Percentiles rank a stretch among this genome's conserved stretches.
Evolutionary conservation across 2,113 vertebrate genomes (phyloP).

Genomic region (Pteropus alecto): DNA sequence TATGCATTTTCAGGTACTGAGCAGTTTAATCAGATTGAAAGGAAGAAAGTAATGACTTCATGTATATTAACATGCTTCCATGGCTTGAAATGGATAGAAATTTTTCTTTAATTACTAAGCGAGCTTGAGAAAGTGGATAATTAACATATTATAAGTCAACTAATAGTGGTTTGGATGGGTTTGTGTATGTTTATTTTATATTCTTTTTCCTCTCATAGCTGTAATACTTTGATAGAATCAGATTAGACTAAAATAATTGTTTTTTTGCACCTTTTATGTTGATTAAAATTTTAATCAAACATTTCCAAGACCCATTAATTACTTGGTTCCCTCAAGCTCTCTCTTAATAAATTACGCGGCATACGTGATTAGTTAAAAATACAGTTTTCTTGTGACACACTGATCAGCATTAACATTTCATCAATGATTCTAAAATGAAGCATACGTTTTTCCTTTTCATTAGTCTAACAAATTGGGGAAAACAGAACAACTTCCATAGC

Average conservation of each 20-base stretch:
- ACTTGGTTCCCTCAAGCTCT: slow-evolving; percentile 56
- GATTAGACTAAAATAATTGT: slow-evolving; percentile 57
- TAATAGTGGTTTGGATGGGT: not conserved
- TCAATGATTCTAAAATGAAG: slow-evolving; percentile 21
- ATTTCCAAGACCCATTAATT: slow-evolving; percentile 61
- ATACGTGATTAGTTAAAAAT: slow-evolving; percentile 46
- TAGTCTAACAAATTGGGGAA: not conserved
- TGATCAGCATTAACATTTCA: slow-evolving; percentile 57
- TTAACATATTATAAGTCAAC: slow-evolving; percentile 16
- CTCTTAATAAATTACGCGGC: slow-evolving; percentile 49
- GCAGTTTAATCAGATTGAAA: slow-evolving; percentile 52
- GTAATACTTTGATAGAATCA: slow-evolving; percentile 7
- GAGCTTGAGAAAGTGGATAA: not conserved
- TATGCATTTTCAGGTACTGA: slow-evolving; percentile 21
- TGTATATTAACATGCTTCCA: not conserved
- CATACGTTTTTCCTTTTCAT: not conserved
- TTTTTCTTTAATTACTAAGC: slow-evolving; percentile 32
- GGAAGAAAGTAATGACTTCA: slow-evolving; percentile 36
- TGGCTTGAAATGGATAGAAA: slow-evolving; percentile 4
- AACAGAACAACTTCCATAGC: not conserved
- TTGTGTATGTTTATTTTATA: not conserved
- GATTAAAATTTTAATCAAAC: slow-evolving; percentile 71
- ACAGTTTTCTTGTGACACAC: slow-evolving; percentile 34
- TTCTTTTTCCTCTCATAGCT: not conserved
- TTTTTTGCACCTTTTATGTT: slow-evolving; percentile 59